These are phyloP conservation scores for Chromis chromis DNA, from an alignment of 2,797 vertebrate species.

Conservation along the genomic window DNA sequence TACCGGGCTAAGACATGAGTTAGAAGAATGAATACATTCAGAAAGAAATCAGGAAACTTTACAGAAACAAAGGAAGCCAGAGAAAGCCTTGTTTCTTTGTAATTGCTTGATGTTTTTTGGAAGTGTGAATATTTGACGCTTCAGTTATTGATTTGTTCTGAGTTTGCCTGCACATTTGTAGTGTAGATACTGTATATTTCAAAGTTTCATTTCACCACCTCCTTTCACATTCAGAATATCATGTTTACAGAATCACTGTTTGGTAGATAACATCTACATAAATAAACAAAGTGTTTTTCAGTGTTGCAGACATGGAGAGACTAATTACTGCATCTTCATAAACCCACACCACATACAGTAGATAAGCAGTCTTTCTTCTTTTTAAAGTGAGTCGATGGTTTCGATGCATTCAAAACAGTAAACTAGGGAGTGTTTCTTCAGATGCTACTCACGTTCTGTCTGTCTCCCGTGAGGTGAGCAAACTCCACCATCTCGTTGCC, in stretches of 20 bases:
- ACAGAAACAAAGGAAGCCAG: background rate
- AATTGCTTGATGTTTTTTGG: slow-evolving; percentile 26
- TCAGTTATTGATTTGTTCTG: slow-evolving; percentile 46
- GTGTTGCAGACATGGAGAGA: slow-evolving; percentile 10
- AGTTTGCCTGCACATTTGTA: slow-evolving; percentile 28
- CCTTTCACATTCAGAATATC: slow-evolving; percentile 22
- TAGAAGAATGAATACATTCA: slow-evolving; percentile 14
- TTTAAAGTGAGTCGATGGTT: background rate
- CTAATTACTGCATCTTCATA: slow-evolving; percentile 16
- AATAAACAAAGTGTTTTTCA: slow-evolving; percentile 38
- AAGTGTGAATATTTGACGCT: slow-evolving; percentile 51
- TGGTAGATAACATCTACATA: slow-evolving; percentile 32
- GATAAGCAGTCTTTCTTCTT: background rate
- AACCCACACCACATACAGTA: slow-evolving; percentile 3
- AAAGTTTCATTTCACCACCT: slow-evolving; percentile 37
- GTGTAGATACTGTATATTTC: slow-evolving; percentile 27
- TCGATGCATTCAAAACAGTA: background rate
- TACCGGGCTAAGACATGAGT: slow-evolving; percentile 1
- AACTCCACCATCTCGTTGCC: slow-evolving; percentile 99
- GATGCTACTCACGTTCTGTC: slow-evolving; percentile 93
- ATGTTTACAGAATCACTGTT: slow-evolving; percentile 33
- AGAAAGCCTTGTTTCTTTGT: background rate
- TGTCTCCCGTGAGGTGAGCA: slow-evolving; percentile 97
- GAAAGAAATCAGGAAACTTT: slow-evolving; percentile 1
- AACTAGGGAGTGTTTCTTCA: slow-evolving; percentile 13